Base-by-base conservation (phyloP, 2,888 invertebrate species). In the Nephrocerus scutellatus region DNA sequence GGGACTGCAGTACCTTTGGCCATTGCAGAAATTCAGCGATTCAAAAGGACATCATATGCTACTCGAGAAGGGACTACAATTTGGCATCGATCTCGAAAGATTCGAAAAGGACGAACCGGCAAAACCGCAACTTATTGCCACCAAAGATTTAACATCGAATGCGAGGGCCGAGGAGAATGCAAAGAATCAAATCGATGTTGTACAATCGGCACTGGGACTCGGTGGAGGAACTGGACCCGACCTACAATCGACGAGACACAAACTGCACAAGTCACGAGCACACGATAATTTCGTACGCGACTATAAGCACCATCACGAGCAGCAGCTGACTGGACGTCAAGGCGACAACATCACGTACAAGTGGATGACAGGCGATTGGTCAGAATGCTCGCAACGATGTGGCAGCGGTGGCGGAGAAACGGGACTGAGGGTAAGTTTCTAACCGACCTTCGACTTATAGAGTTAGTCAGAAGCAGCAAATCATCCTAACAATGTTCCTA, bases 351-450 rank as follows among this genome's bases (percentile, higher is more conserved):
- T 80, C 49, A 70, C 78, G 53, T 88, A 84, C 62, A 79, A 80
- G 49, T 91, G 90, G 90, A 74, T 77, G 58, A 77, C 82, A 9
- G 82, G 84, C 1, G 80, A 83, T 8, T 95, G 93, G 93, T 84
- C 89, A 0, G 74, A 78, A 10, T 93, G 93, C 62, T 86, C 84
- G 2, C 82, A 84, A 49, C 79, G 79, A 1, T 93, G 92, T 56
- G 87, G 87, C 1, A 81, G 82, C 26, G 75, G 75, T 37, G 90
- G 89, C 19, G n/a, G n/a, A n/a, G n/a, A n/a, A 29, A 57, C 56
- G 25, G 68, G 68, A 31, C 50, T 67, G 37, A 54, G 59, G 55
- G 68, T 68, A 47, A 59, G 60, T 56, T 15, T 20, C 19, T 6
- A 13, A 6, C 19, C 10, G 14, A n/a, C 72, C 72, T 51, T 75